Evolutionary conservation across 2,113 vertebrate genomes (phyloP).

Genomic region (Triplophysa tibetana): DNA sequence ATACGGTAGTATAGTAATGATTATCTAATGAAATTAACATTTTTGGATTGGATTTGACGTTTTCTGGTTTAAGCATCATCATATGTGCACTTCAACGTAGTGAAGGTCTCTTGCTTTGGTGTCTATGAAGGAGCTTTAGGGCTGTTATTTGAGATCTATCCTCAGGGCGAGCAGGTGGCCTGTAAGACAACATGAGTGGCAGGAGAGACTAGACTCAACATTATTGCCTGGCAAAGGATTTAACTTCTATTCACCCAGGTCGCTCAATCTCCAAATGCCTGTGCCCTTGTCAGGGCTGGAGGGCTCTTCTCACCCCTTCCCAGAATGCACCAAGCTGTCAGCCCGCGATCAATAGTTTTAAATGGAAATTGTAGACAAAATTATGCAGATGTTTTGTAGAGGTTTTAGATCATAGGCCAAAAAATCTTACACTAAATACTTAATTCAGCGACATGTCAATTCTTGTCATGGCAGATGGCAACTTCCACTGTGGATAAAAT

Average conservation of each 20-base stretch:
- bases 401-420: not conserved
- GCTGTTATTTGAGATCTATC: slow-evolving; percentile 28
- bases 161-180: slow-evolving; percentile 35
- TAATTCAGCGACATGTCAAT: too few species aligned
- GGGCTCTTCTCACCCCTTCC: slow-evolving; percentile 8
- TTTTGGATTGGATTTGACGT: too few species aligned
- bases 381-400: not conserved
- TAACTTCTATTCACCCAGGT: slow-evolving; percentile 23
- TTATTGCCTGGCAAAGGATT: slow-evolving; percentile 34
- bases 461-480: not conserved
- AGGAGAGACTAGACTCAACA: slow-evolving; percentile 31
- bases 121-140: not conserved
- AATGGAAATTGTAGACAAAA: not conserved
- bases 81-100: not conserved
- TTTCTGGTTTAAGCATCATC: too few species aligned
- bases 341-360: not conserved
- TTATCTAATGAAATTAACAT: too few species aligned
- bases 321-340: slow-evolving; percentile 28
- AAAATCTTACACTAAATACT: not conserved
- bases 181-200: slow-evolving; percentile 29
- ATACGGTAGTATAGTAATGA: too few species aligned
- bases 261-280: not conserved
- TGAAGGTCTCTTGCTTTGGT: not conserved
- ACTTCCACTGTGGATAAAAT: not conserved
- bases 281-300: slow-evolving; percentile 40